These are phyloP conservation scores for Lagria hirta DNA, from an alignment of 2,888 invertebrate species.

Conservation along the genomic window DNA sequence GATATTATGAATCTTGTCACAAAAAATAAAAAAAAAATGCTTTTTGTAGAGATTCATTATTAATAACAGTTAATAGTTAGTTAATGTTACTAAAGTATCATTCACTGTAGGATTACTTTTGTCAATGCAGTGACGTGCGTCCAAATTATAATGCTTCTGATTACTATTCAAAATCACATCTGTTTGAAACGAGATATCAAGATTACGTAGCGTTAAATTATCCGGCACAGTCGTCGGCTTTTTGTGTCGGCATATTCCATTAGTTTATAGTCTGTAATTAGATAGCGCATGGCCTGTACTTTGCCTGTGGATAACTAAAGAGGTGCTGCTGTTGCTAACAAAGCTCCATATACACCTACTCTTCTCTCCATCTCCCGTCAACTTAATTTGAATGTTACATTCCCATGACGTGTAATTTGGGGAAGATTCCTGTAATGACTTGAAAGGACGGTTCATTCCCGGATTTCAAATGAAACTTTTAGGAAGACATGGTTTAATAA, in stretches of 20 bases:
- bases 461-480: too few species aligned
- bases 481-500: too few species aligned
- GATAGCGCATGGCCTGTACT: slow-evolving; percentile 27
- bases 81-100: too few species aligned
- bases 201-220: slow-evolving; percentile 26
- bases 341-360: slow-evolving; percentile 28
- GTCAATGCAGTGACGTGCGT: too few species aligned
- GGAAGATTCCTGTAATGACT: slow-evolving; percentile 32
- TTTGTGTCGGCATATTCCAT: slow-evolving; percentile 34
- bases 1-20: too few species aligned
- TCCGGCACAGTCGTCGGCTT: slow-evolving; percentile 28
- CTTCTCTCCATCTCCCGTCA: slow-evolving; percentile 22
- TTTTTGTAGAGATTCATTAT: too few species aligned
- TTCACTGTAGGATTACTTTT: too few species aligned
- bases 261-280: slow-evolving; percentile 33
- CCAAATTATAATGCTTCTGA: too few species aligned
- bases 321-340: slow-evolving; percentile 27
- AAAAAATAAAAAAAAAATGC: too few species aligned
- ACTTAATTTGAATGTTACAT: slow-evolving; percentile 36
- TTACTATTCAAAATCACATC: slow-evolving; percentile 29
- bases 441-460: too few species aligned
- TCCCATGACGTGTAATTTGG: slow-evolving; percentile 34
- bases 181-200: slow-evolving; percentile 26
- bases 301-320: slow-evolving; percentile 28
- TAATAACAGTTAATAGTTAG: too few species aligned